Evolutionary conservation across 1,140 invertebrate genomes (phyloP), one percentile per base, ranked within the genome.

Genomic region (Physella acuta): DNA sequence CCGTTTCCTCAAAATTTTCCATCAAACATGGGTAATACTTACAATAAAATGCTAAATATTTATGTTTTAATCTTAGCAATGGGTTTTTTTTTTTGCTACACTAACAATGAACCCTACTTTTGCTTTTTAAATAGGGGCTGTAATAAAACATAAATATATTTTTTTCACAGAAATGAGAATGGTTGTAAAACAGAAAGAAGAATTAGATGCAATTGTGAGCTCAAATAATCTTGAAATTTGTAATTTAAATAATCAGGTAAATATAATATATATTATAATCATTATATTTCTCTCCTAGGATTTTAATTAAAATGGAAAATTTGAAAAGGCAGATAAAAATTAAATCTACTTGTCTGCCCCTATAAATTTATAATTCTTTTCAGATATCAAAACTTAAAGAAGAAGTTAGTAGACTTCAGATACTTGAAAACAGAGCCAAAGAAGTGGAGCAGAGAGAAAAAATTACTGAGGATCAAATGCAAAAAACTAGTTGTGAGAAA

Each of bases 331-430:
- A 20, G 39, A 44, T 44, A 44, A 11, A 11, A 20, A 44, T 44
- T 44, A 20, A 44, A 44, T 44, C 8, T 20, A 44, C 20, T n/a
- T n/a, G n/a, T n/a, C n/a, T n/a, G n/a, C n/a, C 39, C 39, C 52
- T n/a, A 24, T 55, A 11, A 55, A 55, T 58, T 58, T 28, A 58
- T 30, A 28, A 30, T 58, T 14, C 5, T 33, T 53, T 37, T 2
- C 39, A 63, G 61, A 44, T 63, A 3, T 63, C 39, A 49, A 63
- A 51, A 51, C 33, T 63, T 28, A 39, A 63, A 51, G 61, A 8
- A 39, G 61, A 61, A 33, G 24, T 61, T 3, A 37, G 3, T 26
- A 24, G 14, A 26, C 26, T 36, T 3, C 4, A 61, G 4, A 31
- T 36, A 24, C 4, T 30, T 31, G 20, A 49, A 31, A 26, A 28